These are phyloP conservation scores for Eubasilissa splendida DNA, from an alignment of 2,888 invertebrate species.

Conservation along the genomic window DNA sequence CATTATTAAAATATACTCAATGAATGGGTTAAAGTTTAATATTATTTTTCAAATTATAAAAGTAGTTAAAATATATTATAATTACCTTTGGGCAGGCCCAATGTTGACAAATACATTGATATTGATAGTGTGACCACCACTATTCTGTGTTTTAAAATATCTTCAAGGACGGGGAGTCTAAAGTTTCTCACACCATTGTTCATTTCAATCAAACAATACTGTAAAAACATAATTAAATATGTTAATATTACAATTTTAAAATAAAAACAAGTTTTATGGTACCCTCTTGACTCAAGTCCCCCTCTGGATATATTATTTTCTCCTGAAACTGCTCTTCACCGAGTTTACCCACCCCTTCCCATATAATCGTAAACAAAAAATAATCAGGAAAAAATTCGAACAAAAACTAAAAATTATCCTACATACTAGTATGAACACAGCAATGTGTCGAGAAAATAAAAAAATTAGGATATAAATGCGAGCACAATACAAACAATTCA, in stretches of 20 bases:
- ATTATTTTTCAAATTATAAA: not conserved
- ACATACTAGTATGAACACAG: no score
- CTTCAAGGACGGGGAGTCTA: slow-evolving; percentile 79
- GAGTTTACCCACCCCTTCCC: no score
- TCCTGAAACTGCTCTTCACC: no score
- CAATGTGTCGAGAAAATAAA: no score
- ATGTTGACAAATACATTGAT: slow-evolving; percentile 80
- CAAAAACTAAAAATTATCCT: no score
- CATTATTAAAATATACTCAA: slow-evolving; percentile 9
- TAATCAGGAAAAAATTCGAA: no score
- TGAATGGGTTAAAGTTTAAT: not conserved
- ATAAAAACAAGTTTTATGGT: no score
- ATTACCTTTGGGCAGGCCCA: slow-evolving; percentile 77
- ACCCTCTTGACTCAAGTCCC: no score
- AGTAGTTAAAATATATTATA: not conserved
- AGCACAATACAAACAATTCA: no score
- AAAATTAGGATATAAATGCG: no score
- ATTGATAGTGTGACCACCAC: slow-evolving; percentile 87
- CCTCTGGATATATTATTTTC: no score
- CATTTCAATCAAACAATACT: slow-evolving; percentile 82
- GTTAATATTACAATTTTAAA: not conserved
- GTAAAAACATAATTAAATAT: slow-evolving; percentile 61
- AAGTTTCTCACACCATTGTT: slow-evolving; percentile 74
- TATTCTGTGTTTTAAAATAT: slow-evolving; percentile 80
- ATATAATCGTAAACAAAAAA: no score